These are phyloP conservation scores for Agonopterix subpropinquella DNA, from an alignment of 2,888 invertebrate species.

Conservation along the genomic window DNA sequence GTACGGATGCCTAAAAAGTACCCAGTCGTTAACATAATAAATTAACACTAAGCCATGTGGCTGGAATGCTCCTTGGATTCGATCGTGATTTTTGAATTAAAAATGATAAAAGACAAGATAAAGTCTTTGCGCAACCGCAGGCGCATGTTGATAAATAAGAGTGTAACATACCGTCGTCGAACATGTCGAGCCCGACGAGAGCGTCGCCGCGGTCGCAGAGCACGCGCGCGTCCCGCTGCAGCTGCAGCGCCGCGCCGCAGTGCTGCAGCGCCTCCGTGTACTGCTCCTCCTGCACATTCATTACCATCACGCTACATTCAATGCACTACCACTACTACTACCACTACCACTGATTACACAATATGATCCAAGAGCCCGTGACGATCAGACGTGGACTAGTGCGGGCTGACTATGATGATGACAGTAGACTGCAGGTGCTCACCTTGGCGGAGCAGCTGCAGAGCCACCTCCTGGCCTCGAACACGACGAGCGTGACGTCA, in stretches of 20 bases:
- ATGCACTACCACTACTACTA: background rate
- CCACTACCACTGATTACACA: no score
- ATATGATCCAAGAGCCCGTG: no score
- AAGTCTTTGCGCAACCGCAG: no score
- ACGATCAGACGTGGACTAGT: no score
- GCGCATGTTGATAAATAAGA: background rate
- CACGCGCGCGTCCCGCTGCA: slow-evolving; percentile 83
- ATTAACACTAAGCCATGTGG: no score
- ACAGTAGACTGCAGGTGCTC: background rate
- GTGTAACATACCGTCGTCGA: slow-evolving; percentile 84
- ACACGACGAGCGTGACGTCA: slow-evolving; percentile 81
- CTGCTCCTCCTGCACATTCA: slow-evolving; percentile 80
- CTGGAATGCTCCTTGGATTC: no score
- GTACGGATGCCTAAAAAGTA: no score
- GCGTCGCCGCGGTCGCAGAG: slow-evolving; percentile 96
- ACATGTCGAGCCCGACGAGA: slow-evolving; percentile 91
- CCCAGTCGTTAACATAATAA: no score
- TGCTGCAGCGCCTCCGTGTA: slow-evolving; percentile 81
- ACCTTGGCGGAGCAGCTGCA: slow-evolving; percentile 84
- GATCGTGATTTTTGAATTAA: no score
- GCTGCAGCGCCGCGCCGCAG: slow-evolving; percentile 87
- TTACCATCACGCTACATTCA: background rate
- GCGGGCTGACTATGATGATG: no score
- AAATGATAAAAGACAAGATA: no score
- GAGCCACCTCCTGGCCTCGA: slow-evolving; percentile 83